Evolutionary conservation across 2,888 invertebrate genomes (phyloP).

Genomic region (Stenchaetothrips biformis): DNA sequence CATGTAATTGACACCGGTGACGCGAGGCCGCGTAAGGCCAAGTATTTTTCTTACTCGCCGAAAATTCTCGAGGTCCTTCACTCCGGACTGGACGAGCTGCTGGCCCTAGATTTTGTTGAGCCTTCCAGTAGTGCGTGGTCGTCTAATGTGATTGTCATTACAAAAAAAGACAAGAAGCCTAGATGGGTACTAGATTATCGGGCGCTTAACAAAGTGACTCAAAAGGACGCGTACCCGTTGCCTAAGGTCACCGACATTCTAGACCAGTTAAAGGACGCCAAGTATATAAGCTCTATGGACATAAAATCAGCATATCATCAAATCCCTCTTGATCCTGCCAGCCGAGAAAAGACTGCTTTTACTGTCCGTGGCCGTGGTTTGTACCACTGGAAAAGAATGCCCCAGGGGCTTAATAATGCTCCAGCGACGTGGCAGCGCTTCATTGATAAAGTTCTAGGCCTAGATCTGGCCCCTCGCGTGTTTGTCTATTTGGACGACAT

Average conservation of each 20-base stretch:
- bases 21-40: background rate
- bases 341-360: slow-evolving; percentile 14
- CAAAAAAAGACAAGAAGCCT: slow-evolving; percentile 36
- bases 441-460: background rate
- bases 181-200: slow-evolving; percentile 35
- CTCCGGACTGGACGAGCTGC: background rate
- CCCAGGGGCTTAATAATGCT: slow-evolving; percentile 27
- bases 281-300: slow-evolving; percentile 35
- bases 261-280: slow-evolving; percentile 34
- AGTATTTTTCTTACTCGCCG: background rate
- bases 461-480: slow-evolving; percentile 36
- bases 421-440: slow-evolving; percentile 11
- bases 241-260: slow-evolving; percentile 35
- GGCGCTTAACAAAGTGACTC: slow-evolving; percentile 34
- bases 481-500: slow-evolving; percentile 39
- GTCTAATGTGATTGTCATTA: slow-evolving; percentile 38
- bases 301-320: slow-evolving; percentile 24
- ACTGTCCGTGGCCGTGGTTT: slow-evolving; percentile 31
- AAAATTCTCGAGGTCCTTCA: background rate
- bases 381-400: slow-evolving; percentile 33
- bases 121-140: slow-evolving; percentile 22
- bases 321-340: background rate
- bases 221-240: slow-evolving; percentile 30
- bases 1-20: slow-evolving; percentile 29
- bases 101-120: background rate